These are phyloP conservation scores for Sandelia bainsii DNA, from an alignment of 2,797 vertebrate genomes.

Conservation along the genomic window DNA sequence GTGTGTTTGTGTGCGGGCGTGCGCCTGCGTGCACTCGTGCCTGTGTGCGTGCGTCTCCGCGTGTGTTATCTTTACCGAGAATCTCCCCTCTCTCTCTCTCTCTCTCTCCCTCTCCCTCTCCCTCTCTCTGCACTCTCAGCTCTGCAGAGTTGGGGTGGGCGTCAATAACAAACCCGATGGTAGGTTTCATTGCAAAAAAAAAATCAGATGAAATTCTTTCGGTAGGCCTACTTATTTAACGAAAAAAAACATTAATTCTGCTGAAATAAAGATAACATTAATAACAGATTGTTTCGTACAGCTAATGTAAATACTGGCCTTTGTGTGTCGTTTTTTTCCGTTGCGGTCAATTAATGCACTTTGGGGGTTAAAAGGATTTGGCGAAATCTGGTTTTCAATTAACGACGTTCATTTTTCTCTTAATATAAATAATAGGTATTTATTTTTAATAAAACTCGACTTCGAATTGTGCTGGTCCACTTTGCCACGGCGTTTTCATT, in stretches of 20 bases:
- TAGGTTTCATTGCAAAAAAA: slow-evolving; percentile 81
- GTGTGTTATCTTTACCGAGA: slow-evolving; percentile 87
- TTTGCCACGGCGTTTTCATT: slow-evolving; percentile 42
- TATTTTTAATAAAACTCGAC: slow-evolving; percentile 31
- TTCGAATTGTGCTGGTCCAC: slow-evolving; percentile 32
- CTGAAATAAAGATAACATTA: slow-evolving; percentile 38
- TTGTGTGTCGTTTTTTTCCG: slow-evolving; percentile 24
- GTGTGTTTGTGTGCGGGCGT: slow-evolving; percentile 82
- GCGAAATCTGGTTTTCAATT: slow-evolving; percentile 47
- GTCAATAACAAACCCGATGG: slow-evolving; percentile 87
- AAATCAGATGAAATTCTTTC: slow-evolving; percentile 66
- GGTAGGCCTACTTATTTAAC: slow-evolving; percentile 67
- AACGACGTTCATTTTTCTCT: slow-evolving; percentile 10
- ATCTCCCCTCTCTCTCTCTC: slow-evolving; percentile 81
- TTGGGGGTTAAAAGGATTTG: slow-evolving; percentile 47
- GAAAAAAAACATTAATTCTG: slow-evolving; percentile 36
- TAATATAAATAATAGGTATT: slow-evolving; percentile 1
- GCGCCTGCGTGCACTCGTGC: slow-evolving; percentile 64
- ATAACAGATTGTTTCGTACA: slow-evolving; percentile 24
- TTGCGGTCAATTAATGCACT: slow-evolving; percentile 52
- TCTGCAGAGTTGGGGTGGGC: slow-evolving; percentile 88
- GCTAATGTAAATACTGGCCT: slow-evolving; percentile 50
- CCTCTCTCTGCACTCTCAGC: slow-evolving; percentile 75
- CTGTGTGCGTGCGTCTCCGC: slow-evolving; percentile 73
- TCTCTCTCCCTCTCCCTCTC: slow-evolving; percentile 56